Base-by-base conservation (phyloP, 2,113 vertebrate species). In the Strix uralensis region DNA sequence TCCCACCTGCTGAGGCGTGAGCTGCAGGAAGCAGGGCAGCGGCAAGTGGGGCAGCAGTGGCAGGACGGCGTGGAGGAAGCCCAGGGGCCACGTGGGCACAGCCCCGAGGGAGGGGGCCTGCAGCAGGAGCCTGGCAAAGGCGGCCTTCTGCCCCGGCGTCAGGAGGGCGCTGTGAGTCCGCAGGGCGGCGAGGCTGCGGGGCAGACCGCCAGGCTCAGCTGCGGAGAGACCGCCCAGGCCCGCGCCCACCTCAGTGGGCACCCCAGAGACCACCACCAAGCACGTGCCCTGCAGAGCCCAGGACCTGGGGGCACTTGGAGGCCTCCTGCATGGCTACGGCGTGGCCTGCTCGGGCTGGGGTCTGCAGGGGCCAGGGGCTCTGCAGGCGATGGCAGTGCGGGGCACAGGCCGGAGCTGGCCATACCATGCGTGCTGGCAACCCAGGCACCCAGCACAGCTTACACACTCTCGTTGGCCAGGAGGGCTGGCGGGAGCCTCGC, bases 391-490 rank as follows among this genome's bases (percentile, higher is more conserved):
- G 25, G 23, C 51, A 20, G 22, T 22, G 26, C 40, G 36, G 40
- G 26, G 16, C 17, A 29, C 51, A 14, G 61, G 32, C 25, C 1
- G 1, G 38, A 44, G 38, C 61, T 29, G 61, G 42, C 52, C 54
- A 6, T 17, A 26, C 17, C n/a, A 36, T 3, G 1, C 8, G 0
- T 13, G 17, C n/a, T 38, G 75, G 44, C 29, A 40, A 10, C n/a
- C 17, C 96, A 98, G 92, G 70, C 98, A 98, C 74, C 30, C 72
- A 14, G 30, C 2, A 12, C 17, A 36, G 97, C 99, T 98, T 97
- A 99, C 99, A 99, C 98, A 10, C 98, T 99, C 95, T 99, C 98
- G 7, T 99, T 99, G 97, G 98, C 98, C 81, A 99, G 96, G 79
- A 99, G 97, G 7, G 98, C 98, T 10, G 98, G 97, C 5, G 99